These are phyloP conservation scores for Agrotis puta DNA, from an alignment of 2,888 invertebrate species.

Conservation along the genomic window DNA sequence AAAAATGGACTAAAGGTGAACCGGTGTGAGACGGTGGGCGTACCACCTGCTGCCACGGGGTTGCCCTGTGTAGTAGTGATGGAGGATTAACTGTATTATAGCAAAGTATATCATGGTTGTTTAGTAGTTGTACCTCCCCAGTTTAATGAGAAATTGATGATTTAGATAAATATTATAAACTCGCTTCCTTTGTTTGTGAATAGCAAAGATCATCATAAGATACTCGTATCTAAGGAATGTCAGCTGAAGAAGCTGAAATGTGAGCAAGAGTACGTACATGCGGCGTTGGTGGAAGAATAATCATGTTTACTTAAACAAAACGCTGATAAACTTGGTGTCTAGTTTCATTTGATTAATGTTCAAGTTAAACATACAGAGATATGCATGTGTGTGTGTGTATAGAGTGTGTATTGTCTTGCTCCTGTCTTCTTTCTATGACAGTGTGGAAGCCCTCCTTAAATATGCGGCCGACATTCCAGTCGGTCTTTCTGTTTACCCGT, in stretches of 20 bases:
- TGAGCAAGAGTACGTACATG: conserved; percentile 28
- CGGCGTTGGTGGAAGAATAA: conserved; percentile 14
- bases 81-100: conserved; percentile 13
- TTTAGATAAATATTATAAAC: too few relatives aligned
- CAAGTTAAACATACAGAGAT: conserved; percentile 26
- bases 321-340: conserved; percentile 42
- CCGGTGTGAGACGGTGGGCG: conserved; percentile 27
- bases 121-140: too few relatives aligned
- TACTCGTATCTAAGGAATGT: conserved; percentile 43
- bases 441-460: conserved; percentile 68
- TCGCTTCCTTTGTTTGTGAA: too few relatives aligned
- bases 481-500: conserved; percentile 81
- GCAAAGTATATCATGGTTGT: not conserved
- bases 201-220: conserved; percentile 12
- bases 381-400: conserved; percentile 15
- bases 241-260: conserved; percentile 30
- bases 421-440: conserved; percentile 42
- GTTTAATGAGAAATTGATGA: not conserved
- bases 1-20: conserved; percentile 45
- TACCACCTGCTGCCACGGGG: conserved; percentile 47
- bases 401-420: conserved; percentile 40
- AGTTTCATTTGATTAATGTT: conserved; percentile 55
- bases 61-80: conserved; percentile 3
- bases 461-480: conserved; percentile 82
- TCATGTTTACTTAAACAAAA: conserved; percentile 34